Base-by-base conservation (phyloP, 2,113 vertebrate genomes). In the Cathartes aura region DNA sequence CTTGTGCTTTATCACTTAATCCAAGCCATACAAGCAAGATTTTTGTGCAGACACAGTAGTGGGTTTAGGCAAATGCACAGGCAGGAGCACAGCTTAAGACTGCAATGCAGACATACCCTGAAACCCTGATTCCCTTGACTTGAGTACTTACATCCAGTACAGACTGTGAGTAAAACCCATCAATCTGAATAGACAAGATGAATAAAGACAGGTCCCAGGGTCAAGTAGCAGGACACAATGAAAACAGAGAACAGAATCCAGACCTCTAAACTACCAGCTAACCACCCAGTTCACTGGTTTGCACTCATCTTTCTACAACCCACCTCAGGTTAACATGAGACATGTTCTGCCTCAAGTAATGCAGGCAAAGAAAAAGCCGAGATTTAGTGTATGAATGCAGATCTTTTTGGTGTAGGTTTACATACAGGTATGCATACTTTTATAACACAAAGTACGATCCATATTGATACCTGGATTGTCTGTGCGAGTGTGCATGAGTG, bases 1-100 rank as follows among this genome's bases (percentile, higher is more conserved):
- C 2, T 87, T 62, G 63, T 78, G 56, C 27, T 91, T 96, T 91
- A 96, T 82, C 83, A 59, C 64, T 84, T 96, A 84, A 92, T 92
- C 81, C 76, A 70, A 87, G 52, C 47, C 82, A 84, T 47, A 55
- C 73, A 91, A 89, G 22, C 42, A 78, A 89, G 83, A 67, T 55
- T 91, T 93, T 71, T 96, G 55, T 76, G 74, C 68, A 89, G 40
- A 72, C 48, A 59, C 34, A 67, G 68, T 48, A 87, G 62, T 29
- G 75, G 40, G 34, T 80, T 96, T 89, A 87, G 81, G 32, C 59
- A 91, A 93, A 91, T 47, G 58, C 83, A 76, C 50, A 87, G 45
- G 42, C 52, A 79, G 23, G 40, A 82, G n/a, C 78, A 85, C 43
- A 89, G 60, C 4, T 93, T 89, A 82, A 89, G 68, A 81, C 38